phyloP scores from a whole-genome alignment of 2,797 vertebrate genomes.

The Rhinophrynus dorsalis region DNA sequence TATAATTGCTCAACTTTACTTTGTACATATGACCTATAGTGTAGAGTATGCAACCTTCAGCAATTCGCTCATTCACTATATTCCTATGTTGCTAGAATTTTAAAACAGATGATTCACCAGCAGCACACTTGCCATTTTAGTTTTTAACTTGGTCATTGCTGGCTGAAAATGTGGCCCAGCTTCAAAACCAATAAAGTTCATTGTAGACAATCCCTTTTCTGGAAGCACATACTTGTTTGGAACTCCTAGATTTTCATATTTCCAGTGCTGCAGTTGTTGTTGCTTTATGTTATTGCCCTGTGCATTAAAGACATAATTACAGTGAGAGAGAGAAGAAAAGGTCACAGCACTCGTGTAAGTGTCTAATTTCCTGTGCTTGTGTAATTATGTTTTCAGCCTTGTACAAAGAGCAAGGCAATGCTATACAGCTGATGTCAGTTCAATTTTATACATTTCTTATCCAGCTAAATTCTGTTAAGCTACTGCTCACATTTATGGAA shows the following conservation, averaged over 20 bases:
- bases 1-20: no score
- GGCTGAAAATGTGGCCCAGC: no score
- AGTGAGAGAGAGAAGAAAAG: conserved; percentile 9
- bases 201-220: no score
- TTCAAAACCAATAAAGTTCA: no score
- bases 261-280: neutral
- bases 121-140: no score
- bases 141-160: no score
- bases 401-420: conserved; percentile 12
- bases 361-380: conserved; percentile 35
- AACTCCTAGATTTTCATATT: neutral
- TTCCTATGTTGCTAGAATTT: no score
- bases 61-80: no score
- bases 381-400: conserved; percentile 26
- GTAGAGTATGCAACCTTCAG: no score
- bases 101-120: no score
- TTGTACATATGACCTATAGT: no score
- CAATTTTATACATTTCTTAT: neutral
- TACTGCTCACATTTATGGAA: neutral
- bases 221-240: neutral
- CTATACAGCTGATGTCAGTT: conserved; percentile 11
- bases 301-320: conserved; percentile 33
- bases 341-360: neutral
- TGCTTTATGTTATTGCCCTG: conserved; percentile 21
- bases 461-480: neutral